phyloP scores from a whole-genome alignment of 2,888 invertebrate genomes.

The Eumerus sabulonum region DNA sequence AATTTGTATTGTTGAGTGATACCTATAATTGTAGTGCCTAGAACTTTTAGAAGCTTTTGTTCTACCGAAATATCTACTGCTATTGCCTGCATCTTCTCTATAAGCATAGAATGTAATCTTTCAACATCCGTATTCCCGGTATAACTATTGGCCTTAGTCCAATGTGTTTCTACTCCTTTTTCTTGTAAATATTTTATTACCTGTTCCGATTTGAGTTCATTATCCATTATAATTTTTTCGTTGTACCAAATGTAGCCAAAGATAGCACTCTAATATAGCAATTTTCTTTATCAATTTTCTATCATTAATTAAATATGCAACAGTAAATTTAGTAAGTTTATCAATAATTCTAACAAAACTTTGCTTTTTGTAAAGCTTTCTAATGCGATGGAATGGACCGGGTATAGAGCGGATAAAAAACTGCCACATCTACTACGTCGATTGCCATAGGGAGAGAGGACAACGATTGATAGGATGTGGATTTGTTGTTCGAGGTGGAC shows the following conservation, averaged over 20 bases:
- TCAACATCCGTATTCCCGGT: conserved; percentile 7
- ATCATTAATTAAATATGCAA: conserved; percentile 16
- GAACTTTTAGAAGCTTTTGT: conserved; percentile 16
- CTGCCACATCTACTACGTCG: no score
- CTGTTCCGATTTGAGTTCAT: background rate
- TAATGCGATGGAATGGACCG: no score
- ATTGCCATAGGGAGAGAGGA: no score
- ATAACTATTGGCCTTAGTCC: conserved; percentile 13
- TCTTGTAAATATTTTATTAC: background rate
- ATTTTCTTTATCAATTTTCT: conserved; percentile 6
- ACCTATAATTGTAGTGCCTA: conserved; percentile 14
- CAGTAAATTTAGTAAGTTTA: conserved; percentile 8
- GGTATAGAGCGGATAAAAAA: no score
- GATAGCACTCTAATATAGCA: background rate
- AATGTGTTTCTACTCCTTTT: conserved; percentile 5
- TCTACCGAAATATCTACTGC: conserved; percentile 11
- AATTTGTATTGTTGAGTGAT: conserved; percentile 22
- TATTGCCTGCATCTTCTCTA: conserved; percentile 21
- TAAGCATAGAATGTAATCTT: conserved; percentile 12
- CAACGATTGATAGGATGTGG: no score
- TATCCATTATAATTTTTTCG: conserved; percentile 4
- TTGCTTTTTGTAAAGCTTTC: no score
- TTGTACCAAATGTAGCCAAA: background rate
- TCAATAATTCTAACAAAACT: no score
- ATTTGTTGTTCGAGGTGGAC: no score